These are phyloP conservation scores for Drosophila subpulchrella DNA, from an alignment of 1,140 invertebrate genomes.

Conservation along the genomic window DNA sequence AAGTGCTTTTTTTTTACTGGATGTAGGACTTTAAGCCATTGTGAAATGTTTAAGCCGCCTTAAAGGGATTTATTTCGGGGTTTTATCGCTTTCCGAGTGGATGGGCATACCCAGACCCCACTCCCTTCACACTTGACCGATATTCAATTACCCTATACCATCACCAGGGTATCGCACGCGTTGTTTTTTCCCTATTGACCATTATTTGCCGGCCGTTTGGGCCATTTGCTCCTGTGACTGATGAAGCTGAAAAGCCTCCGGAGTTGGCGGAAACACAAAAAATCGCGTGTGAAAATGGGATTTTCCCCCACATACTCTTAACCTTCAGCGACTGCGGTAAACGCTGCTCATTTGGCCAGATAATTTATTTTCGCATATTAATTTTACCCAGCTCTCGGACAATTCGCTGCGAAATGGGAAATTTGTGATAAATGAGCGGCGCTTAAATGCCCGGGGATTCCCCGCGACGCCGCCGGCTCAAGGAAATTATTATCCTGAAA, in stretches of 20 bases:
- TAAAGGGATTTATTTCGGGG: slow-evolving; percentile 46
- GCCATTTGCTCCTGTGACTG: slow-evolving; percentile 64
- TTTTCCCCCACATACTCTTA: slow-evolving; percentile 15
- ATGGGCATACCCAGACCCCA: slow-evolving; percentile 17
- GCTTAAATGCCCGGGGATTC: slow-evolving; percentile 67
- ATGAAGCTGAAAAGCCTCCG: slow-evolving; percentile 75
- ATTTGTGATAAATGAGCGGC: slow-evolving; percentile 79
- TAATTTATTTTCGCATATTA: slow-evolving; percentile 84
- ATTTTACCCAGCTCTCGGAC: slow-evolving; percentile 65
- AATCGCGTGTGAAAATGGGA: slow-evolving; percentile 69
- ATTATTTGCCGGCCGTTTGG: slow-evolving; percentile 63
- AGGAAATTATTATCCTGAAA: slow-evolving; percentile 70
- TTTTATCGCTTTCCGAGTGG: slow-evolving; percentile 76
- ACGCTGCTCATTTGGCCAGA: slow-evolving; percentile 78
- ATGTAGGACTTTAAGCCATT: slow-evolving; percentile 13
- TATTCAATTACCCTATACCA: slow-evolving; percentile 74
- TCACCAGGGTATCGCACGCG: slow-evolving; percentile 23
- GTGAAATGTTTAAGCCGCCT: slow-evolving; percentile 14
- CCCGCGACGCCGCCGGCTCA: slow-evolving; percentile 10
- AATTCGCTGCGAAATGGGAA: slow-evolving; percentile 66
- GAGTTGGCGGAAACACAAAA: slow-evolving; percentile 40
- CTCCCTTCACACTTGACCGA: slow-evolving; percentile 73
- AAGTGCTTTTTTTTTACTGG: slow-evolving; percentile 5
- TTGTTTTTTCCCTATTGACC: slow-evolving; percentile 14
- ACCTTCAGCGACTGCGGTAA: slow-evolving; percentile 46